phyloP scores from a whole-genome alignment of 1,140 invertebrate genomes.

The Brachionus asplanchnoidis region DNA sequence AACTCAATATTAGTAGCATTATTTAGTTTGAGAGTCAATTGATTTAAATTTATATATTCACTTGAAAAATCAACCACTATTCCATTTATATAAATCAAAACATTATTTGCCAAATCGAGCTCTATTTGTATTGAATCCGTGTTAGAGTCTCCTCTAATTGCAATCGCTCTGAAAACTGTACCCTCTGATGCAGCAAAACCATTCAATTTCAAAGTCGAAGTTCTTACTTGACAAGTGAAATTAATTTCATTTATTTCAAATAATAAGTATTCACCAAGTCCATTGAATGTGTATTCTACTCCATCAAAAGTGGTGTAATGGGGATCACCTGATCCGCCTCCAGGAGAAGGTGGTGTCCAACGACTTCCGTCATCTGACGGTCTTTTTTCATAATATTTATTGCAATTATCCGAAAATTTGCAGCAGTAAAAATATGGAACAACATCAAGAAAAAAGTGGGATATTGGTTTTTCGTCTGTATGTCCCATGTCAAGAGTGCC shows the following conservation, averaged over 20 bases:
- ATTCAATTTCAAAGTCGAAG: not conserved
- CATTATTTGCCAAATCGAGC: slow-evolving; percentile 37
- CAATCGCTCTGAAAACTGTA: slow-evolving; percentile 44
- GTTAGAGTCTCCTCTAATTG: slow-evolving; percentile 39
- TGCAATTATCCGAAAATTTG: not conserved
- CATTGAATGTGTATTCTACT: slow-evolving; percentile 46
- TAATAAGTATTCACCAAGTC: slow-evolving; percentile 44
- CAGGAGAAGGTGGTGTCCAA: not conserved
- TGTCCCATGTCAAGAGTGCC: not conserved
- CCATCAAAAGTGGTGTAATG: slow-evolving; percentile 45
- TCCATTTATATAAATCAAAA: not conserved
- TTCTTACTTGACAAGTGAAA: slow-evolving; percentile 44
- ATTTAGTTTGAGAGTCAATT: not conserved
- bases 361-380: not conserved
- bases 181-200: slow-evolving; percentile 4
- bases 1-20: not conserved
- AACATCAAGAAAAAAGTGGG: not conserved
- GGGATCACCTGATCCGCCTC: slow-evolving; percentile 42
- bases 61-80: not conserved
- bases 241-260: slow-evolving; percentile 5
- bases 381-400: not conserved
- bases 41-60: not conserved
- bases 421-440: not conserved
- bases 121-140: not conserved
- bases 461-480: not conserved